phyloP scores from a whole-genome alignment of 2,797 vertebrate species.

The Gallinago nigripennis region DNA sequence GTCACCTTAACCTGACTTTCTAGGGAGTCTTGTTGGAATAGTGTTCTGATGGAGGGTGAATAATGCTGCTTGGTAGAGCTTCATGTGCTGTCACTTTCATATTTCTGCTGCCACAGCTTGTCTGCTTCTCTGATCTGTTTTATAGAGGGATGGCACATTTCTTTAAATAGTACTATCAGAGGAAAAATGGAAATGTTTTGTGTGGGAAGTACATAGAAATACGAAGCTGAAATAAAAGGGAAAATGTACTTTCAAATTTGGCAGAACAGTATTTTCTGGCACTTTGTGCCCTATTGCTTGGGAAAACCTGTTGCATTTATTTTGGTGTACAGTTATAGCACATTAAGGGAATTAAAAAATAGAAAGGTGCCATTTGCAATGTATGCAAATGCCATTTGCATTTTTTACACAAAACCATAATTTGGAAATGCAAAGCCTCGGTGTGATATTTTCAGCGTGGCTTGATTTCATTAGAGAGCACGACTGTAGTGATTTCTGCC shows the following conservation, averaged over 20 bases:
- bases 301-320: not conserved
- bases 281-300: not conserved
- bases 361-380: not conserved
- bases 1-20: not conserved
- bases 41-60: not conserved
- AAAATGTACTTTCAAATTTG: not conserved
- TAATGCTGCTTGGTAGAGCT: not conserved
- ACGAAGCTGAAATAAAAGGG: not conserved
- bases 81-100: fast-evolving
- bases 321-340: not conserved
- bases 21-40: not conserved
- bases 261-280: not conserved
- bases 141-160: not conserved
- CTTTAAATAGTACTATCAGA: not conserved
- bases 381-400: not conserved
- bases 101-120: not conserved
- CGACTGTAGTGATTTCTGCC: not conserved
- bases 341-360: not conserved
- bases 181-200: not conserved
- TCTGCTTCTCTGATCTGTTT: not conserved
- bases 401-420: not conserved
- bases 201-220: not conserved
- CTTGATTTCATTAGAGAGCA: not conserved
- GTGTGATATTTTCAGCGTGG: fast-evolving
- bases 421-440: not conserved